Evolutionary conservation across 1,140 invertebrate genomes (phyloP).

Genomic region (Drosophila sulfurigaster): DNA sequence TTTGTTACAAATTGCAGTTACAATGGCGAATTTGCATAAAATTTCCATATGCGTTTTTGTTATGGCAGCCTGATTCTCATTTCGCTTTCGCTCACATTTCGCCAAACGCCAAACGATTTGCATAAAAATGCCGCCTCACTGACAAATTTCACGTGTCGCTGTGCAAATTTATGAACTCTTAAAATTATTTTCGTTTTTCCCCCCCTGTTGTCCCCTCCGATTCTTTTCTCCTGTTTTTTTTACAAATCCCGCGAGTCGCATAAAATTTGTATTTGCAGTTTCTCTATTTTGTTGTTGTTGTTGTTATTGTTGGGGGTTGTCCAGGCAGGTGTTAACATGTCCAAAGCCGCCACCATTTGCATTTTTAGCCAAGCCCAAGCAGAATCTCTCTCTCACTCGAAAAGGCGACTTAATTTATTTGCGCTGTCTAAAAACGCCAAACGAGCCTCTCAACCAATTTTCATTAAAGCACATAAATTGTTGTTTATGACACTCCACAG

Average conservation of each 20-base stretch:
- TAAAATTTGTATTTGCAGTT: slow-evolving; percentile 46
- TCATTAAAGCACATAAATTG: slow-evolving; percentile 81
- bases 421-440: slow-evolving; percentile 56
- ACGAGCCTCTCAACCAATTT: slow-evolving; percentile 71
- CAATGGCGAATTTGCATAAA: slow-evolving; percentile 77
- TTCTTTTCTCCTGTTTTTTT: neutral
- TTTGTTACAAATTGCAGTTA: slow-evolving; percentile 79
- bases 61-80: slow-evolving; percentile 24
- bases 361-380: slow-evolving; percentile 18
- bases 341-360: slow-evolving; percentile 52
- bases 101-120: slow-evolving; percentile 31
- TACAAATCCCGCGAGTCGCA: slow-evolving; percentile 42
- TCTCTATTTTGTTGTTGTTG: neutral
- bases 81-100: slow-evolving; percentile 45
- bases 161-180: slow-evolving; percentile 61
- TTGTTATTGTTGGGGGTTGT: slow-evolving; percentile 4
- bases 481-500: slow-evolving; percentile 67
- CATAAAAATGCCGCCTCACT: slow-evolving; percentile 51
- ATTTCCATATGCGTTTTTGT: slow-evolving; percentile 76
- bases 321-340: slow-evolving; percentile 67
- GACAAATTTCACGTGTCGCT: slow-evolving; percentile 58
- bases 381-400: too few relatives aligned
- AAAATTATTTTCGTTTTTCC: slow-evolving; percentile 22
- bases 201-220: neutral
- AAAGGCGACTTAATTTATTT: slow-evolving; percentile 69